Evolutionary conservation across 2,113 vertebrate species (phyloP).

Genomic region (Aplodontia rufa): DNA sequence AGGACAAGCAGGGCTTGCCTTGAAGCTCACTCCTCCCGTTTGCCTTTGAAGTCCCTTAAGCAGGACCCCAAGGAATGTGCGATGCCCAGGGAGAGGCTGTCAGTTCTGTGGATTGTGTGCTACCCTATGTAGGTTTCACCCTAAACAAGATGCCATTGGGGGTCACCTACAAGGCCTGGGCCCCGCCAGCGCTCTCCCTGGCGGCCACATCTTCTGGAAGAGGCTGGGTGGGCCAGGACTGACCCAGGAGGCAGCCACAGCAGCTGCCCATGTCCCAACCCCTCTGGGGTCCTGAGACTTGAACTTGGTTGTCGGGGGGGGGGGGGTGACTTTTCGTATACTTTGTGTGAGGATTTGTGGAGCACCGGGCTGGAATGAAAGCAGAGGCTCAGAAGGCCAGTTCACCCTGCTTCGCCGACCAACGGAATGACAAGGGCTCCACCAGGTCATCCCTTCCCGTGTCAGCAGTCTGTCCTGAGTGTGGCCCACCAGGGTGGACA

Average conservation of each 20-base stretch:
- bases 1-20: accelerated
- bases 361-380: too few relatives aligned
- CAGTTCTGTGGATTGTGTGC: too few relatives aligned
- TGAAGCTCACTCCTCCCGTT: background rate
- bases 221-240: too few relatives aligned
- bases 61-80: background rate
- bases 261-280: background rate
- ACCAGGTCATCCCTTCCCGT: background rate
- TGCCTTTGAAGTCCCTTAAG: background rate
- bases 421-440: accelerated
- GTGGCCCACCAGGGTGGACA: background rate
- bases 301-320: too few relatives aligned
- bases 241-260: background rate
- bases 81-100: accelerated
- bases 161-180: background rate
- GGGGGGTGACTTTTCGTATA: too few relatives aligned
- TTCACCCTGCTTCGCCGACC: accelerated
- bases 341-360: background rate
- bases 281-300: too few relatives aligned
- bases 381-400: background rate
- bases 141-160: background rate
- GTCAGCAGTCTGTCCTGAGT: accelerated
- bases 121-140: background rate
- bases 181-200: too few relatives aligned
- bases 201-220: background rate